Evolutionary conservation across 1,140 invertebrate genomes (phyloP), one percentile per base, ranked within the genome.

Genomic region (Lordiphosa stackelbergi): DNA sequence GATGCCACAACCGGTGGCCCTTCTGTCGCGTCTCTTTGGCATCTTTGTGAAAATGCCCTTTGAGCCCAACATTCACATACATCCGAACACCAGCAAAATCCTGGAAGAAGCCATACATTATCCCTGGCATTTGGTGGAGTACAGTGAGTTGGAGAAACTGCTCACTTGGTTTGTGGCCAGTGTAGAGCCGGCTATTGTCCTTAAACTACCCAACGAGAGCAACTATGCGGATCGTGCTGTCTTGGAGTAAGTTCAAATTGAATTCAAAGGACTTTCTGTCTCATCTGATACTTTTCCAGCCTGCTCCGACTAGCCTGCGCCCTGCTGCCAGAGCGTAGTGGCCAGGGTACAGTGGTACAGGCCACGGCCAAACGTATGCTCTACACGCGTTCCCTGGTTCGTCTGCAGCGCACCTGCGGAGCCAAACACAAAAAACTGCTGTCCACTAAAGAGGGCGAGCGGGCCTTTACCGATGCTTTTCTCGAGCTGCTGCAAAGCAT

Each of bases 161-260:
- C 89, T 94, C 49, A 93, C 93, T 73, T 95, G 93, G 93, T 93
- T 94, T 61, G 90, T 95, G 2, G 93, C 93, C 90, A 93, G 92
- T 43, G 93, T 92, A 85, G 93, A 95, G 88, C 91, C 93, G 0
- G 88, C 90, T 53, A 92, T 94, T 61, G 90, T 95, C 31, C 88
- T 95, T 9, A 88, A 87, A 64, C 65, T 78, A 19, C 88, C 89
- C 46, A 61, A 77, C 8, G 69, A 88, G 42, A 87, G 54, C 12
- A 83, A 85, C 45, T 77, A 89, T 56, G 79, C 89, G 28, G 89
- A 90, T 71, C 86, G 87, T 47, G 79, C 86, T 38, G 79, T 90
- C 7, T 71, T 90, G 47, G 81, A 88, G 89, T 90, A 73, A 75
- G 87, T 77, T 19, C 19, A 4, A 31, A 13, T 43, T 2, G 2